Base-by-base conservation (phyloP, 2,888 invertebrate genomes). In the Pachymerium ferrugineum region DNA sequence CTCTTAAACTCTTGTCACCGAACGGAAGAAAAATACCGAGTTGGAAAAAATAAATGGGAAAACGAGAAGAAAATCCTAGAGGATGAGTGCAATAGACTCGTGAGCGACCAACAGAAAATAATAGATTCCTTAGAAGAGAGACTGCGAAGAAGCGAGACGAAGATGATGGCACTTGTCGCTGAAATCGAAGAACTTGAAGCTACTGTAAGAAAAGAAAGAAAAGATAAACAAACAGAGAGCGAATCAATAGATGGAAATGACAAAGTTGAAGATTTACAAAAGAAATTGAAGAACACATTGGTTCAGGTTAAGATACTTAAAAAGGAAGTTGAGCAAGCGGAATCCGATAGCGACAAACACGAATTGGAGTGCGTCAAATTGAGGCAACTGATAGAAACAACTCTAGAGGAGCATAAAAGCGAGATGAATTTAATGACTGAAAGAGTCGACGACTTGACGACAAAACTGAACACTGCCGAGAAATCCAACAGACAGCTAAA, bases 371-470 rank as follows among this genome's bases (percentile, higher is more conserved):
- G 77, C 47, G 73, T 75, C 22, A 75, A 78, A 73, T 74, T 81
- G 42, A 79, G 79, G 72, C 79, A 80, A 75, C 77, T 80, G 79
- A 85, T 92, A 79, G 88, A 88, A 75, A 81, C 87, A 0, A 83
- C 87, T 77, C 84, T 85, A 73, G 86, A 86, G 74, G 86, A 87
- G 75, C 87, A 88, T 73, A 78, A 80, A 69, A 78, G 79, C 1
- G 89, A 94, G 82, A 86, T 91, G 47, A 88, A 89, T 76, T 83
- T 93, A 79, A 90, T 94, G 89, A 91, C 90, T 42, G 89, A 90
- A 28, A 87, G 93, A 71, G 90, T 95, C 75, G 89, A 93, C 80
- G 92, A 93, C 81, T 84, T 95, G 31, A 93, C 93, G 0, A 86
- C 88, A 73, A 94, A 94, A 81, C 85, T 94, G 75, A 89, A 89